Conservation (phyloP, 2,888 invertebrate species). For the Athripsodes cinereus region DNA sequence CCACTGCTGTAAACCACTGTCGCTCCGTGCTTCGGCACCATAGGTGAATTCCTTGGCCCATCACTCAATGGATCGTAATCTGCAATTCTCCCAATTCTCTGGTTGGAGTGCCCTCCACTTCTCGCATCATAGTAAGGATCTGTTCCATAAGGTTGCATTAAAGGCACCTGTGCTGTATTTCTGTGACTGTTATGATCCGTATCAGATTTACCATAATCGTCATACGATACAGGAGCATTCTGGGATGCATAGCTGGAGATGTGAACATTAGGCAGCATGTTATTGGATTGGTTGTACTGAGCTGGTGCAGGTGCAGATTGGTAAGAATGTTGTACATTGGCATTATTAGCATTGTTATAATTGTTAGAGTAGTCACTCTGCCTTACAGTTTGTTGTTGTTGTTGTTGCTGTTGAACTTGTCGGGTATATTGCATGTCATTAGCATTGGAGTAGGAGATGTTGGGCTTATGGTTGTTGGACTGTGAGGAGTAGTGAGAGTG, state of each 20-base stretch:
- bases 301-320: constrained; percentile 29
- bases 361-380: constrained; percentile 18
- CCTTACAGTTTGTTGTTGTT: constrained; percentile 24
- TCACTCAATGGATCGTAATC: constrained; percentile 75
- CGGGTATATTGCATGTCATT: constrained; percentile 26
- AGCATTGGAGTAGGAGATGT: constrained; percentile 28
- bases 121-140: constrained; percentile 10
- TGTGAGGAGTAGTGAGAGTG: constrained; percentile 32
- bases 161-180: constrained; percentile 8
- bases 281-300: constrained; percentile 29
- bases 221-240: constrained; percentile 15
- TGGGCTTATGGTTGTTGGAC: constrained; percentile 12
- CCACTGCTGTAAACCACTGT: constrained; percentile 75
- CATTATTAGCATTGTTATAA: constrained; percentile 24
- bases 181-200: constrained; percentile 8
- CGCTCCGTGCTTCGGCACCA: constrained; percentile 71
- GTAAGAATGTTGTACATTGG: constrained; percentile 25
- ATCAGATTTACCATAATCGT: constrained; percentile 16
- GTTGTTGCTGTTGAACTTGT: constrained; percentile 32
- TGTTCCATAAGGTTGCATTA: constrained; percentile 14
- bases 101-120: constrained; percentile 26
- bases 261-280: constrained; percentile 23
- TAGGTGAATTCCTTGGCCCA: constrained; percentile 62
- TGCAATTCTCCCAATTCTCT: constrained; percentile 66
- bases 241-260: constrained; percentile 23